Conservation (phyloP, 2,797 vertebrate genomes). For the Pyrocephalus nanus region DNA sequence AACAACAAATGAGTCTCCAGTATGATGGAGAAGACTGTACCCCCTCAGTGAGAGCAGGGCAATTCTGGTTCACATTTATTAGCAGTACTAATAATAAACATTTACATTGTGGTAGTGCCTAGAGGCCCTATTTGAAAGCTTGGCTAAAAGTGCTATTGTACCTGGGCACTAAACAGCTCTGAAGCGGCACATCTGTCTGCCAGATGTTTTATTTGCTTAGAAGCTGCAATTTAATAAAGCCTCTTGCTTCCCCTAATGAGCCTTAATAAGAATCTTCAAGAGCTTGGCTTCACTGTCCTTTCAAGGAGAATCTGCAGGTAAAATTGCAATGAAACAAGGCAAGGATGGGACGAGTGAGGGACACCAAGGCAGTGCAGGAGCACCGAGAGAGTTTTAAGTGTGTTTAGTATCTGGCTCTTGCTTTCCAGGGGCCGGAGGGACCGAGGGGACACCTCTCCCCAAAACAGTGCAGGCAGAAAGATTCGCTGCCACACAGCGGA, state of each 20-base stretch:
- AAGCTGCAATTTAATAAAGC: not conserved
- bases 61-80: constrained; percentile 31
- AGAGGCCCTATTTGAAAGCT: constrained; percentile 10
- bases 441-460: not conserved
- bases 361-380: fast-evolving
- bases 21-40: not conserved
- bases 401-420: no score
- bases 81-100: not conserved
- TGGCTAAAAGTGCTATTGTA: constrained; percentile 34
- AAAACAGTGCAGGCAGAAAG: not conserved
- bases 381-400: fast-evolving
- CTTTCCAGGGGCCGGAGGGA: not conserved
- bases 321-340: fast-evolving
- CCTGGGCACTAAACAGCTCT: constrained; percentile 44
- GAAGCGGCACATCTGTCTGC: constrained; percentile 29
- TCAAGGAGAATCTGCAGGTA: not conserved
- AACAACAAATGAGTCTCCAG: not conserved
- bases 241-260: not conserved
- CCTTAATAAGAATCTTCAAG: not conserved
- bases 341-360: not conserved
- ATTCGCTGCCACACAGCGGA: fast-evolving
- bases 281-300: not conserved
- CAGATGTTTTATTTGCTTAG: constrained; percentile 35
- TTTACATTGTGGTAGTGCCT: constrained; percentile 27
- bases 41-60: not conserved